Conservation (phyloP, 2,113 vertebrate genomes). For the Lipotes vexillifer region DNA sequence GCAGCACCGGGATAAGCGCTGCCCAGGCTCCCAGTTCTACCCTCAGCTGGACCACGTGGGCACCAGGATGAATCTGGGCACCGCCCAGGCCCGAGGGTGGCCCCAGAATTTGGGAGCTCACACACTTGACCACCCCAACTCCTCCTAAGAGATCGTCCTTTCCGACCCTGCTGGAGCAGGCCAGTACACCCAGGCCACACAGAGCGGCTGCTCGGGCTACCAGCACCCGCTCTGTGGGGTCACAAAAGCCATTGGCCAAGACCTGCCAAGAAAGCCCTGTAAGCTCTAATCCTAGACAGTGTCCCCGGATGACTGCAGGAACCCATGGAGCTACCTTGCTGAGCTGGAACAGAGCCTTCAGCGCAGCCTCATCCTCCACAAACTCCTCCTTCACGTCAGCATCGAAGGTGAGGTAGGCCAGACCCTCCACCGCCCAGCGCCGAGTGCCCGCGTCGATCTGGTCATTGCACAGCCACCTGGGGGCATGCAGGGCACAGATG, state of each 20-base stretch:
- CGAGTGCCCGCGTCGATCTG: constrained; percentile 86
- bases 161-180: background rate
- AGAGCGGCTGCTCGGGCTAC: accelerated
- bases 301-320: background rate
- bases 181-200: background rate
- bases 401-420: constrained; percentile 97
- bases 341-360: constrained; percentile 93
- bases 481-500: accelerated
- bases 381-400: constrained; percentile 97
- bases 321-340: constrained; percentile 83
- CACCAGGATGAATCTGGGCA: background rate
- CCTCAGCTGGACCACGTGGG: accelerated
- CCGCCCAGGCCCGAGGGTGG: background rate
- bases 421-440: constrained; percentile 96
- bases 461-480: constrained; percentile 96
- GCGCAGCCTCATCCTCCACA: constrained; percentile 89
- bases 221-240: background rate
- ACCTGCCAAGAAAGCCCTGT: background rate
- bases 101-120: background rate
- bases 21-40: accelerated
- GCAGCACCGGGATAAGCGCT: accelerated
- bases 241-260: background rate
- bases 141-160: background rate
- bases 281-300: background rate
- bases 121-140: background rate